Evolutionary conservation across 2,888 invertebrate species (phyloP).

Genomic region (Cheilosia variabilis): DNA sequence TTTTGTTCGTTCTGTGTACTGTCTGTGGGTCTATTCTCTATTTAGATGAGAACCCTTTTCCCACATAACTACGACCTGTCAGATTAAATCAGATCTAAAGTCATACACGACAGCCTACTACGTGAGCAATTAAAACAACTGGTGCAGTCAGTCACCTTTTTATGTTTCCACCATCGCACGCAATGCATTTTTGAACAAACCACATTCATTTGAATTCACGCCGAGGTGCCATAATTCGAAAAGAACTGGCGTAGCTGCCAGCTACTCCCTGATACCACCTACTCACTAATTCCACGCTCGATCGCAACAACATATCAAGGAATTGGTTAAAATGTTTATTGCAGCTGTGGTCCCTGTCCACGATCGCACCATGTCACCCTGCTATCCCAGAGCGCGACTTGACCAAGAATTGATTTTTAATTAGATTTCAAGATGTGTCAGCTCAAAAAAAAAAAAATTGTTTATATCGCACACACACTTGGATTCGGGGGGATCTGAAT

Average conservation of each 20-base stretch:
- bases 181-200: slow-evolving; percentile 49
- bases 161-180: slow-evolving; percentile 37
- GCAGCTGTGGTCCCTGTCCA: background rate
- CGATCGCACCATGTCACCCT: background rate
- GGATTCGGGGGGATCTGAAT: background rate
- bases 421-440: slow-evolving; percentile 65
- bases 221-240: background rate
- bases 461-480: slow-evolving; percentile 3
- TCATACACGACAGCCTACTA: slow-evolving; percentile 34
- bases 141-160: slow-evolving; percentile 26
- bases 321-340: slow-evolving; percentile 58
- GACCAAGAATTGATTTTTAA: slow-evolving; percentile 74
- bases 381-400: slow-evolving; percentile 19
- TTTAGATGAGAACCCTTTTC: too few species aligned
- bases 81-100: background rate
- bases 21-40: too few species aligned
- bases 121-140: slow-evolving; percentile 28
- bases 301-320: slow-evolving; percentile 47
- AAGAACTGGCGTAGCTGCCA: background rate
- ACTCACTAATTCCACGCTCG: slow-evolving; percentile 59
- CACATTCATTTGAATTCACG: slow-evolving; percentile 26
- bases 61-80: too few species aligned
- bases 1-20: too few species aligned
- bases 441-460: slow-evolving; percentile 16
- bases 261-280: slow-evolving; percentile 13